Base-by-base conservation (phyloP, 2,888 invertebrate species). In the Bombylius discolor region DNA sequence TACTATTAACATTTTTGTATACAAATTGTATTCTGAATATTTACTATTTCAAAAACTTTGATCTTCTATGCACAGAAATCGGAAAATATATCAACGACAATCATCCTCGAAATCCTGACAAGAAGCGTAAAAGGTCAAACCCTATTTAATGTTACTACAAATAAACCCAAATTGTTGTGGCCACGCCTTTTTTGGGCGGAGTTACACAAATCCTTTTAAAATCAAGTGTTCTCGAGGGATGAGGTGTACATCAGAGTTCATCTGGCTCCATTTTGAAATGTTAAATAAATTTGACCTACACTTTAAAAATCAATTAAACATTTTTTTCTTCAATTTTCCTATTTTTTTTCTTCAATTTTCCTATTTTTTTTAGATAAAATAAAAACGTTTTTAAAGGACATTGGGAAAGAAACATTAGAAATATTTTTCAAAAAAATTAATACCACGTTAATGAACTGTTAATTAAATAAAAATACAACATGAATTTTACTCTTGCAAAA, bases 251-350 rank as follows among this genome's bases (percentile, higher is more conserved):
- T 59, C 60, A 60, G 60, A 60, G 59, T 60, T 60, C 60, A 60
- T 59, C 56, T 60, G 58, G 39, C 58, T 58, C 58, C 60, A 59
- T 59, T 60, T 52, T 56, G 54, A 51, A 60, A 60, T 56, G 58
- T 60, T 60, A 60, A 60, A 57, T 60, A 59, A 60, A 60, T 57
- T 49, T 59, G 49, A 57, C 57, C 49, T 50, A 49, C 31, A 50
- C 50, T 36, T 49, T 48, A 47, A 53, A 47, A 42, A 42, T 7
- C 11, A n/a, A 33, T 34, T 5, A 8, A 23, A 23, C 23, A 23
- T 23, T 23, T 23, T 23, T 2, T 23, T 23, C 23, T 23, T 23
- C 23, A 23, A 23, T 23, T 23, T 23, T 23, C 3, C 23, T 2
- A 23, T 23, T 23, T 23, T 23, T 23, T 23, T 23, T 23, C 23